Evolutionary conservation across 2,888 invertebrate genomes (phyloP), one percentile per base, ranked within the genome.

Genomic region (Euplagia quadripunctaria): DNA sequence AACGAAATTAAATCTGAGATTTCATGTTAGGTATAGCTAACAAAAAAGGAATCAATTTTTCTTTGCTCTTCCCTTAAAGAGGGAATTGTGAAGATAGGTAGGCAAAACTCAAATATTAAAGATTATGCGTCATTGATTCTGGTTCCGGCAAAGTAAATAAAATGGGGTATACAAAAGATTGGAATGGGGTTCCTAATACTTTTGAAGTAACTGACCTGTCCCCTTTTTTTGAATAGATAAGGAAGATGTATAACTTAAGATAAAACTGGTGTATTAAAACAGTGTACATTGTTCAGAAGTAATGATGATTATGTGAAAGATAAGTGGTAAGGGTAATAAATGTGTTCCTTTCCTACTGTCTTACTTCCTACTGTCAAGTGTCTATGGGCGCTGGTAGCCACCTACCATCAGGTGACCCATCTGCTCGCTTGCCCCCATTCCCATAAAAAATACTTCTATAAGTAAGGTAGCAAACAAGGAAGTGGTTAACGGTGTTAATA

Each of bases 131-230:
- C 82, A 76, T 64, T 68, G 70, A 20, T 63, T 74, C 74, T 73
- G 58, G 63, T 65, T 20, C 69, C 63, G 55, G 49, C 51, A 61
- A 64, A 58, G 76, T 71, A 71, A 76, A 76, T 71, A 76, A 65
- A 69, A 72, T 74, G 75, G 75, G 82, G 80, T 71, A 73, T 65
- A 78, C 66, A 82, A 80, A 82, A 82, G 79, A 80, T 79, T 71
- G 68, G 69, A 68, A 72, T 69, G 76, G 75, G 70, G 43, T 64
- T 41, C 63, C 75, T 71, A 61, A 69, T 63, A 76, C 79, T 52
- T 63, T 17, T 61, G 68, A 72, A 80, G 75, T 68, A 72, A 74
- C n/a, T 71, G 71, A 79, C 74, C 71, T 73, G 70, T 42, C 69
- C 42, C 49, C 61, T 71, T 51, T 49, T 65, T 55, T 55, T 43